phyloP scores from a whole-genome alignment of 2,888 invertebrate species.

The Pristionchus fissidentatus region DNA sequence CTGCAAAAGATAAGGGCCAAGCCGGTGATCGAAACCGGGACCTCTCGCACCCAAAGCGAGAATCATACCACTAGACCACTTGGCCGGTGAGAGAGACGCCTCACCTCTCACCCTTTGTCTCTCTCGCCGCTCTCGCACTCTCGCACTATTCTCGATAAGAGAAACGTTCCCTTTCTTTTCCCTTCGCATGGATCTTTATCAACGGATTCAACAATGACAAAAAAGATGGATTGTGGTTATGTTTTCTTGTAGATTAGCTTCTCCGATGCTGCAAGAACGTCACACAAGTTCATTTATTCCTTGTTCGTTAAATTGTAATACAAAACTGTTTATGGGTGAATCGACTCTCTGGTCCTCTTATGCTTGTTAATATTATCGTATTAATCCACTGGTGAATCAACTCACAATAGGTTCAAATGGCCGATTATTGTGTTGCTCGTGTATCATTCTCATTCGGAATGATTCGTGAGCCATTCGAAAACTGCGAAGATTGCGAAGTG shows the following conservation, averaged over 20 bases:
- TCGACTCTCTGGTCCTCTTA: no score
- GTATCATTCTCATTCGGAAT: conserved; percentile 72
- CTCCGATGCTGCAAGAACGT: no score
- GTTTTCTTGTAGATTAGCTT: no score
- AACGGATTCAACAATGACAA: no score
- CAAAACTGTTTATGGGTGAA: no score
- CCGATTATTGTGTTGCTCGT: conserved; percentile 56
- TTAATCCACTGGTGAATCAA: not conserved
- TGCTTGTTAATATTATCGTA: no score
- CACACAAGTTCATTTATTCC: not conserved
- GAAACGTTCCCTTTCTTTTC: not conserved
- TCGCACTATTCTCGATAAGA: not conserved
- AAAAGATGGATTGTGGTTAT: no score
- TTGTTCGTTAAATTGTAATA: not conserved
- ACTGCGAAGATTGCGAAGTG: conserved; percentile 16
- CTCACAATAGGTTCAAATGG: conserved; percentile 41
- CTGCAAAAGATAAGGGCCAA: conserved; percentile 49
- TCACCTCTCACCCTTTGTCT: conserved; percentile 18
- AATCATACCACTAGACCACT: conserved; percentile 72
- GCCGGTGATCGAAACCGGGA: conserved; percentile 72
- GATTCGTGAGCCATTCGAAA: conserved; percentile 71
- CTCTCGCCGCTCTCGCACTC: not conserved
- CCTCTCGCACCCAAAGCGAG: conserved; percentile 75
- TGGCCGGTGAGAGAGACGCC: conserved; percentile 42
- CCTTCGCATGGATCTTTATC: no score